Evolutionary conservation across 2,113 vertebrate genomes (phyloP).

Genomic region (Cichladusa arquata): DNA sequence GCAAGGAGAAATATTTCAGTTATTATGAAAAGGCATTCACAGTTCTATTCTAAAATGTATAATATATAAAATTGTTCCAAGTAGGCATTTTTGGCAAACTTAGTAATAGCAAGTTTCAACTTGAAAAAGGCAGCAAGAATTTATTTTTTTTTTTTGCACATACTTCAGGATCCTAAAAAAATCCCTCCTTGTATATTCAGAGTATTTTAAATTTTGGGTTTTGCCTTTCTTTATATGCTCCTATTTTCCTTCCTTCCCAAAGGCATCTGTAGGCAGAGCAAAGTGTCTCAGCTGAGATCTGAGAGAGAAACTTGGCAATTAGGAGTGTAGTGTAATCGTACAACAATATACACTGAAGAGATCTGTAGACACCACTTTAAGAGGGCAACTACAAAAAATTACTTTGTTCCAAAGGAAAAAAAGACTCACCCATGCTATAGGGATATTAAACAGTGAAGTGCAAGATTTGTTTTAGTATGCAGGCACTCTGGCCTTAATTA

Average conservation of each 20-base stretch:
- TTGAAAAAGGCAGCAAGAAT: constrained; percentile 32
- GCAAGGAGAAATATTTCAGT: not conserved
- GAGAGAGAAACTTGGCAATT: constrained; percentile 17
- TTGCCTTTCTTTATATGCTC: not conserved
- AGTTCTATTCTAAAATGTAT: not conserved
- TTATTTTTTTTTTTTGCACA: not conserved
- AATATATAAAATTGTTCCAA: not conserved
- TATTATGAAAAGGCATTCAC: not conserved
- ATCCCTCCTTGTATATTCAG: not conserved
- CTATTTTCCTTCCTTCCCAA: constrained; percentile 14
- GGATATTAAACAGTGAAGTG: constrained; percentile 62
- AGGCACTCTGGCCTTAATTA: constrained; percentile 61
- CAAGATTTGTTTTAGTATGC: constrained; percentile 53
- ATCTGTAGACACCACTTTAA: constrained; percentile 1
- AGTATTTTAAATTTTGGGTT: not conserved
- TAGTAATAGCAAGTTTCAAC: not conserved
- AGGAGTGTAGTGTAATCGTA: not conserved
- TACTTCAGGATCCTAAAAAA: constrained; percentile 12
- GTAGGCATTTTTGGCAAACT: constrained; percentile 23
- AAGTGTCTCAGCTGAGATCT: constrained; percentile 14
- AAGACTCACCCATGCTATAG: not conserved
- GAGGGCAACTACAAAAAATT: constrained; percentile 16
- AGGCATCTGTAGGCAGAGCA: constrained; percentile 21
- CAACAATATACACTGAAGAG: not conserved
- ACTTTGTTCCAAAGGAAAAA: constrained; percentile 13